Base-by-base conservation (phyloP, 2,113 vertebrate species). In the Probosciger aterrimus region DNA sequence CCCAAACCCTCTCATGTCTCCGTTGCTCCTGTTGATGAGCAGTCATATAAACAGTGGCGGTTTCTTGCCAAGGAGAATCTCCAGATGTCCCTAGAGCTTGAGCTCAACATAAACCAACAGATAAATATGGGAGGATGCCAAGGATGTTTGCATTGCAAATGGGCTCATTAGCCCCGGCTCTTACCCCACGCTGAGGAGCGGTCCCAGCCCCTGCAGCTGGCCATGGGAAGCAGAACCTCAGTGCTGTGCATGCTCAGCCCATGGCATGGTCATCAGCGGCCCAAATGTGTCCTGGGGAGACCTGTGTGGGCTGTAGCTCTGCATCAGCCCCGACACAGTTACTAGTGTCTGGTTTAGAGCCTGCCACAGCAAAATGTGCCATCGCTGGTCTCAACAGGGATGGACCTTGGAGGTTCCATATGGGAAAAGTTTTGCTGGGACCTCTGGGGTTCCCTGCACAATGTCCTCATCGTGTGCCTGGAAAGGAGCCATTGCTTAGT, bases 81-180 rank as follows among this genome's bases (percentile, higher is more conserved):
- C 97, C 97, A 96, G 96, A 91, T 96, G 94, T 95, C 94, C 95
- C 86, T 81, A 25, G 52, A 92, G 90, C 64, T 79, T 27, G 41
- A 86, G 85, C 84, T 57, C 8, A n/a, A 77, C 57, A 16, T 18
- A 57, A 96, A 93, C 96, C 95, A 86, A 55, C 47, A 76, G 92
- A 93, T 43, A 62, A 94, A 94, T 68, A 60, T 35, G 70, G 93
- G 87, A 79, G 67, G 60, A 70, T 16, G 55, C 90, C 88, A n/a
- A 62, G 57, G 92, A 76, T 93, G 78, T 95, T 96, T 96, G 68
- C 79, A 41, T 52, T 19, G 11, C 52, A 88, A 90, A 92, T 50
- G 8, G 71, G 39, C 50, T 74, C 18, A 13, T 95, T 73, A 82
- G 39, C 47, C 60, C 64, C 6, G 33, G 4, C 70, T 52, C 33